A percentile compares a stretch with the other conserved stretches of the same genome.
These are phyloP conservation scores for Stigmatopora nigra DNA, from an alignment of 2,113 vertebrate species.

Conservation along the genomic window DNA sequence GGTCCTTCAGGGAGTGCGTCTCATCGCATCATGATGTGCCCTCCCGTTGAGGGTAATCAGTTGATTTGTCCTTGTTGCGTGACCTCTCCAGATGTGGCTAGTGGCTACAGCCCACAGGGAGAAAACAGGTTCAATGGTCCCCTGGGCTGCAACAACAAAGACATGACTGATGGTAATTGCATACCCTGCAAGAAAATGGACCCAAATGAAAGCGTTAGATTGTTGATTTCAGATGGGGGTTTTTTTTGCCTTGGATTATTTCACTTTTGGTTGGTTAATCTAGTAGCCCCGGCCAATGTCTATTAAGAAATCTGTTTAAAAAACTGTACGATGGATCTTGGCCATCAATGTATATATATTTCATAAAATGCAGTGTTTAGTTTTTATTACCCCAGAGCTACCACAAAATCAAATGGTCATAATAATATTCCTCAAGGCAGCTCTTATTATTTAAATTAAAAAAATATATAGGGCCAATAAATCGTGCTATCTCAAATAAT, in stretches of 20 bases:
- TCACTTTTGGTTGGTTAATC: not conserved
- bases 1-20: constrained; percentile 14
- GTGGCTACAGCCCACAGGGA: constrained; percentile 28
- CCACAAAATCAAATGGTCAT: too few species aligned
- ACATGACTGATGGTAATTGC: constrained; percentile 28
- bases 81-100: constrained; percentile 37
- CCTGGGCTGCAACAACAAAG: constrained; percentile 11
- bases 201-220: not conserved
- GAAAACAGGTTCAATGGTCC: constrained; percentile 30
- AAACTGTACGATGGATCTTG: too few species aligned
- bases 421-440: too few species aligned
- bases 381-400: too few species aligned
- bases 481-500: too few species aligned
- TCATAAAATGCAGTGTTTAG: too few species aligned
- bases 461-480: too few species aligned
- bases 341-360: too few species aligned
- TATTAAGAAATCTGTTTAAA: not conserved
- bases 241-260: not conserved
- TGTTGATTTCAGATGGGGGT: not conserved
- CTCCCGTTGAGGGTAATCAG: constrained; percentile 48
- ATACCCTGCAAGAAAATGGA: not conserved
- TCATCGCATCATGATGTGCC: constrained; percentile 38
- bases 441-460: too few species aligned
- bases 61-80: constrained; percentile 54
- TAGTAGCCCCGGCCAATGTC: not conserved